Conservation (phyloP, 2,797 vertebrate species). For the Selene dorsalis region DNA sequence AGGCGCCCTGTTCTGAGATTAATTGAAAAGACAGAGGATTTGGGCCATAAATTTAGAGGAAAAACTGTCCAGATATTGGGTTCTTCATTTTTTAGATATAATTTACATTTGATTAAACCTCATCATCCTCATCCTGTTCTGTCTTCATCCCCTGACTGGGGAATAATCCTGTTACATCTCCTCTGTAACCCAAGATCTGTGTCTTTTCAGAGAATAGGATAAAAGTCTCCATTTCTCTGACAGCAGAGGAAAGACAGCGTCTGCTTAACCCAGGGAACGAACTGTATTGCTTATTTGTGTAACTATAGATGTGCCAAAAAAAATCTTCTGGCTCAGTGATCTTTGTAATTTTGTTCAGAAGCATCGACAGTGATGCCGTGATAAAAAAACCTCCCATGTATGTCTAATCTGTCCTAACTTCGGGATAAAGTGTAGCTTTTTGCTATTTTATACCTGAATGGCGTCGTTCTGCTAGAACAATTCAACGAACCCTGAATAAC, state of each 20-base stretch:
- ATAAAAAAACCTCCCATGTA: not conserved
- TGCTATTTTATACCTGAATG: conserved; percentile 13
- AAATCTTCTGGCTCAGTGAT: conserved; percentile 14
- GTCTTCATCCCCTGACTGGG: conserved; percentile 3
- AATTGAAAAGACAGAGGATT: conserved; percentile 11
- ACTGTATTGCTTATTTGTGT: conserved; percentile 7
- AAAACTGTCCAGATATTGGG: not conserved
- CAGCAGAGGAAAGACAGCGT: not conserved
- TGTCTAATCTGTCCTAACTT: conserved; percentile 26
- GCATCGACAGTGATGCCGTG: not conserved
- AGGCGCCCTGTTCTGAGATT: not conserved
- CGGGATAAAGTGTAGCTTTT: conserved; percentile 31
- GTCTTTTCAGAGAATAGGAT: conserved; percentile 4
- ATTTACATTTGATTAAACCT: not conserved
- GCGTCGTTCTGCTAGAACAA: conserved; percentile 29
- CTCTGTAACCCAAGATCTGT: conserved; percentile 6
- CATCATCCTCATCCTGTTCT: not conserved
- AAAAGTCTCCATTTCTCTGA: conserved; percentile 5
- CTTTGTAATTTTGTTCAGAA: conserved; percentile 1
- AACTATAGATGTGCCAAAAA: conserved; percentile 18
- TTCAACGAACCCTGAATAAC: conserved; percentile 28
- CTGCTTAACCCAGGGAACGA: not conserved
- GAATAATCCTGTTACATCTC: not conserved
- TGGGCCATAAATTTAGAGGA: not conserved
- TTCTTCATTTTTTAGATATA: not conserved